phyloP scores from a whole-genome alignment of 2,888 invertebrate genomes.

The Dromius quadrimaculatus region DNA sequence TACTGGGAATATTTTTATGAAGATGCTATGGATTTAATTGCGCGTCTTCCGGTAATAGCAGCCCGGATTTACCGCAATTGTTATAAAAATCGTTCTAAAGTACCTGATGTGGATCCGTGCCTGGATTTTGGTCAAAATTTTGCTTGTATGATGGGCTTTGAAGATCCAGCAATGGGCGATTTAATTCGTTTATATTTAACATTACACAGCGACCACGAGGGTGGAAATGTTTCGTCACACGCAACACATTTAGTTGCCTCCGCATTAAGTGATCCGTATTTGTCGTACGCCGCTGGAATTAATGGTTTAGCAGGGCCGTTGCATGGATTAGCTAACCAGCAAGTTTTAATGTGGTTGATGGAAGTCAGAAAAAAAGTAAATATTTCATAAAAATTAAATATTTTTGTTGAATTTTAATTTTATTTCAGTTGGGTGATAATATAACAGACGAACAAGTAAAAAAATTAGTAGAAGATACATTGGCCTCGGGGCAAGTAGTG shows the following conservation, averaged over 20 bases:
- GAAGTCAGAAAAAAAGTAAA: conserved; percentile 43
- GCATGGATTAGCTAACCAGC: conserved; percentile 92
- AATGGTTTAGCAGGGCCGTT: conserved; percentile 90
- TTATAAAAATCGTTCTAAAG: conserved; percentile 68
- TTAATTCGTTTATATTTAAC: conserved; percentile 88
- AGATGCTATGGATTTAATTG: conserved; percentile 89
- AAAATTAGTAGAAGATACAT: conserved; percentile 70
- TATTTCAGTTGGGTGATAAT: conserved; percentile 71
- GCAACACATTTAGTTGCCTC: conserved; percentile 89
- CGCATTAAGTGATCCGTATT: conserved; percentile 87
- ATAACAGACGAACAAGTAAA: conserved; percentile 76
- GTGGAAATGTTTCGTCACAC: conserved; percentile 93
- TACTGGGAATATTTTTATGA: conserved; percentile 87
- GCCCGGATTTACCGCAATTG: conserved; percentile 88
- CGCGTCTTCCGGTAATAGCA: conserved; percentile 87
- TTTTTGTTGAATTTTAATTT: conserved; percentile 54
- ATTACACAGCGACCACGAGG: conserved; percentile 88
- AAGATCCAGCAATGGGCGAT: conserved; percentile 80
- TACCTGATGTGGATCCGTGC: not conserved
- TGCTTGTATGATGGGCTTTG: conserved; percentile 79
- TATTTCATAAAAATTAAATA: conserved; percentile 2
- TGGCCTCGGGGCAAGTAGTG: conserved; percentile 88
- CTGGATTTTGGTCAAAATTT: not conserved
- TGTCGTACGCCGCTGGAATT: conserved; percentile 88
- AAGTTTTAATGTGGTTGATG: conserved; percentile 63